phyloP scores from a whole-genome alignment of 2,113 vertebrate genomes.

The Anoplopoma fimbria region DNA sequence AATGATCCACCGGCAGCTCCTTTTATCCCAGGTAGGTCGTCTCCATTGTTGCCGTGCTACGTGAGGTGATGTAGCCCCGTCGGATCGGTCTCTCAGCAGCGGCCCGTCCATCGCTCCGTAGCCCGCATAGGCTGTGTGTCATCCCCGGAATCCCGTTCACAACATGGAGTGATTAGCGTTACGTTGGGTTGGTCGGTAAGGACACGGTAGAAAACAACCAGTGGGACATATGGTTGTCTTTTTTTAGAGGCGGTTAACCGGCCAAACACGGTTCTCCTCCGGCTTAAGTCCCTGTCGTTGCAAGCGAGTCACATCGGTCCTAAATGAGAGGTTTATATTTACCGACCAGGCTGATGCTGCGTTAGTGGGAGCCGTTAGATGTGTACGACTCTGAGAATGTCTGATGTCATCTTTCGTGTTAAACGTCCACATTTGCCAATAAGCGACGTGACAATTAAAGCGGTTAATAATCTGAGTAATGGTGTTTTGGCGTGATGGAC shows the following conservation, averaged over 20 bases:
- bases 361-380: background rate
- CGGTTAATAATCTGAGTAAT: background rate
- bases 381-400: background rate
- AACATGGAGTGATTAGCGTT: background rate
- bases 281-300: background rate
- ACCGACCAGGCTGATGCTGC: fast-evolving
- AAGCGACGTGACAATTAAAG: background rate
- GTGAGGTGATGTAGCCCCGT: conserved; percentile 32
- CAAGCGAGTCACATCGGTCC: background rate
- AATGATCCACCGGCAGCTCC: conserved; percentile 82
- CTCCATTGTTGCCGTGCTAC: conserved; percentile 64
- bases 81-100: conserved; percentile 27
- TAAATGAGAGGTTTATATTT: background rate
- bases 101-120: conserved; percentile 45
- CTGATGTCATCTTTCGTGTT: background rate
- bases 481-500: conserved; percentile 4
- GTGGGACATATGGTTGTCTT: too few relatives aligned
- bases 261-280: background rate
- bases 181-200: background rate
- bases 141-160: background rate
- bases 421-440: background rate
- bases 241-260: background rate
- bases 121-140: conserved; percentile 4
- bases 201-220: background rate
- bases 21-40: conserved; percentile 81